Base-by-base conservation (phyloP, 2,888 invertebrate genomes). In the Ommatoiulus sabulosus region DNA sequence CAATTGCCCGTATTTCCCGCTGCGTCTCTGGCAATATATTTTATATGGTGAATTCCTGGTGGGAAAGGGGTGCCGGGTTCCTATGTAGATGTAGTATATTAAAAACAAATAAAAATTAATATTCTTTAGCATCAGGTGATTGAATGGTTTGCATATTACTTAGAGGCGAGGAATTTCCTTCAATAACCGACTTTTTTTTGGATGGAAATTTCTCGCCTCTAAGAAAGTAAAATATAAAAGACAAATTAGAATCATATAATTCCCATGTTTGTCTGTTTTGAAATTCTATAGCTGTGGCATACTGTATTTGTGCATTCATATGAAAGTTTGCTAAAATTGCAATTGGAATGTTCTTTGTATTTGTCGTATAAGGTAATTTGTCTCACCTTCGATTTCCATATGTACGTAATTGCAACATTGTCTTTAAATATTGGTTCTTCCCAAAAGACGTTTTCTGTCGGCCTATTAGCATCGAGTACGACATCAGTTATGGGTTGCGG, bases 351-450 rank as follows among this genome's bases (percentile, higher is more conserved):
- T 35, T 35, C 35, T 35, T 35, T 35, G 35, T 35, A 35, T 35
- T 35, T 35, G 35, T 35, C 35, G 35, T 35, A 35, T 35, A 35
- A 0, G 35, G 35, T 35, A 35, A 12, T 46, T n/a, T 57, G 57
- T n/a, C 17, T 1, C 48, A 88, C 88, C 43, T 57, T 88, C 43
- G 88, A 88, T 86, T 88, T 88, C 88, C 88, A 88, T 44, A 88
- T 43, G 7, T 86, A 88, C 4, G 48, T 84, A 17, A 88, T 72
- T 3, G 86, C 88, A 12, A 88, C 87, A 46, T 88, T 88, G 24
- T 88, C 88, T 20, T 44, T 52, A 88, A 88, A 88, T 35, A 10
- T 35, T 63, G 88, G 88, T 57, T 88, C 88, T 44, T 88, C 72
- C 88, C 88, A 88, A 44, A 35, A 43, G 12, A 88, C 20, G 4